These are phyloP conservation scores for Conops quadrifasciatus DNA, from an alignment of 2,888 invertebrate species.

Conservation along the genomic window DNA sequence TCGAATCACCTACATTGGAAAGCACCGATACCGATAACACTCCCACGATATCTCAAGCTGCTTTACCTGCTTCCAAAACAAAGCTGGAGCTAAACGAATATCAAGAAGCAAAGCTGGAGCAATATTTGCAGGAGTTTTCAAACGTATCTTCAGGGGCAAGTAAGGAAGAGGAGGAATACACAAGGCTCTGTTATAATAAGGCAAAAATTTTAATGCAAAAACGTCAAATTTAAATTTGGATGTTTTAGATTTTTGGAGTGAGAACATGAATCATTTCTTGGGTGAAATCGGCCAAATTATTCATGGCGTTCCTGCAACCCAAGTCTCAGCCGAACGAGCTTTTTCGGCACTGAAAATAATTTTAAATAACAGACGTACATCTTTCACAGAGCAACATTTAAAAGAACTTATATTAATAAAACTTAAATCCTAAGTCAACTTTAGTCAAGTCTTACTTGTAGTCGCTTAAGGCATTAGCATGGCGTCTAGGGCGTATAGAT, in stretches of 20 bases:
- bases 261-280: not conserved
- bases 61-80: not conserved
- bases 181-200: not conserved
- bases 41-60: not conserved
- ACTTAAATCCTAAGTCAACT: too few relatives aligned
- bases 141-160: not conserved
- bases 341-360: not conserved
- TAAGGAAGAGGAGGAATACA: not conserved
- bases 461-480: too few relatives aligned
- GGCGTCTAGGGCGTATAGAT: too few relatives aligned
- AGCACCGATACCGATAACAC: not conserved
- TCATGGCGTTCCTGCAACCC: not conserved
- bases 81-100: too few relatives aligned
- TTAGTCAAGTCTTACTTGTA: too few relatives aligned
- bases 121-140: not conserved
- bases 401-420: slow-evolving; percentile 6
- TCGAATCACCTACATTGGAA: not conserved
- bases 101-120: not conserved
- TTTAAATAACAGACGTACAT: slow-evolving; percentile 2
- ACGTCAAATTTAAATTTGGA: not conserved
- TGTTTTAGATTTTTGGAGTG: not conserved
- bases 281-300: not conserved
- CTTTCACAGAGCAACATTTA: not conserved
- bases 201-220: not conserved
- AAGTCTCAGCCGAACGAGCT: not conserved